These are phyloP conservation scores for Neogobius melanostomus DNA, from an alignment of 2,113 vertebrate genomes.

Conservation along the genomic window DNA sequence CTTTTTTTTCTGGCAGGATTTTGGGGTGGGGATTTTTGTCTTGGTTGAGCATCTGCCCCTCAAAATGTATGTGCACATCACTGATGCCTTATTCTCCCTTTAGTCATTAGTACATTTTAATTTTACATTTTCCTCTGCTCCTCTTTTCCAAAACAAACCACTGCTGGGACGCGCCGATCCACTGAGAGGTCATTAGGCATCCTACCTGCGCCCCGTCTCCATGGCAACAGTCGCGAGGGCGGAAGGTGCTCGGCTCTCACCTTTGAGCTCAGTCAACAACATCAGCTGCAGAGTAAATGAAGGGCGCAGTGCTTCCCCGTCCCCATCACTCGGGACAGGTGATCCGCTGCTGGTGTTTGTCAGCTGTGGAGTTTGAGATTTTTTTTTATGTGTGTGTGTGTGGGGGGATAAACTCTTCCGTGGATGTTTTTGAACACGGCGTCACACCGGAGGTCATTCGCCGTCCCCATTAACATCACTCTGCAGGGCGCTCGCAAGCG, in stretches of 20 bases:
- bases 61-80: too few species aligned
- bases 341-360: slow-evolving; percentile 38
- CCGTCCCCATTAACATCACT: slow-evolving; percentile 81
- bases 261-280: slow-evolving; percentile 70
- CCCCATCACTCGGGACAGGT: slow-evolving; percentile 17
- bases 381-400: slow-evolving; percentile 23
- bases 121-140: slow-evolving; percentile 9
- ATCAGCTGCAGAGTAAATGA: slow-evolving; percentile 44
- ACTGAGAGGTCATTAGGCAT: slow-evolving; percentile 67
- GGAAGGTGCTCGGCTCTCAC: slow-evolving; percentile 58
- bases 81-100: not conserved
- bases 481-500: slow-evolving; percentile 75
- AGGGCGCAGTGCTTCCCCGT: slow-evolving; percentile 14
- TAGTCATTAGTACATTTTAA: not conserved
- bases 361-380: slow-evolving; percentile 31
- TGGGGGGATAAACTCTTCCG: slow-evolving; percentile 19
- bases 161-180: slow-evolving; percentile 45
- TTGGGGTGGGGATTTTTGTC: too few species aligned
- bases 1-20: too few species aligned
- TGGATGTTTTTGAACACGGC: slow-evolving; percentile 66
- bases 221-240: slow-evolving; percentile 68
- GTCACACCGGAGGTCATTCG: slow-evolving; percentile 76
- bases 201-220: slow-evolving; percentile 68
- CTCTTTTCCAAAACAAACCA: slow-evolving; percentile 37
- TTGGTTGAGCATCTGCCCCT: too few species aligned